Percentiles rank a stretch among this genome's conserved stretches.
Conservation (phyloP, 2,888 invertebrate genomes). For the Cistogaster globosa region DNA sequence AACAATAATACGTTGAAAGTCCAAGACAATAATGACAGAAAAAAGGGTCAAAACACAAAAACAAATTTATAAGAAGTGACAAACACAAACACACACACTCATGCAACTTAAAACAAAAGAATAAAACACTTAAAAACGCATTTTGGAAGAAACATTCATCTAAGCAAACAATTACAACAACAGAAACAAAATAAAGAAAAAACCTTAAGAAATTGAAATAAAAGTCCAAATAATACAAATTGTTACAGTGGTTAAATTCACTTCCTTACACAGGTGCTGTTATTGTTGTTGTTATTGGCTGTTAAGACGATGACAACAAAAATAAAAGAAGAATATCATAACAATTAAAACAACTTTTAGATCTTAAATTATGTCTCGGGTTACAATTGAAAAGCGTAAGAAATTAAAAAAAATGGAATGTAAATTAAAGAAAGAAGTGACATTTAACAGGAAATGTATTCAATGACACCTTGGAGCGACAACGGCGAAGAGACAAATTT, state of each 20-base stretch:
- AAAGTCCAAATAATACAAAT: slow-evolving; percentile 63
- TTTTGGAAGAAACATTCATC: slow-evolving; percentile 52
- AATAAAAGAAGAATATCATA: slow-evolving; percentile 44
- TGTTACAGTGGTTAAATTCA: slow-evolving; percentile 69
- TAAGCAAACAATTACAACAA: slow-evolving; percentile 16
- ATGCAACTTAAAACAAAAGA: slow-evolving; percentile 44
- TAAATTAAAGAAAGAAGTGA: slow-evolving; percentile 14
- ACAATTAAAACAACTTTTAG: slow-evolving; percentile 59
- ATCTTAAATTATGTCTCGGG: slow-evolving; percentile 70
- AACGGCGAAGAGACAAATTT: not conserved
- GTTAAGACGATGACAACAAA: slow-evolving; percentile 26
- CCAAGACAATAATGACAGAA: slow-evolving; percentile 16
- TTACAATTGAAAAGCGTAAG: slow-evolving; percentile 70
- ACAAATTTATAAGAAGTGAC: slow-evolving; percentile 60
- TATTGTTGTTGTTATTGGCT: slow-evolving; percentile 6
- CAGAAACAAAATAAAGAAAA: slow-evolving; percentile 24
- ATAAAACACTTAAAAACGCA: slow-evolving; percentile 66
- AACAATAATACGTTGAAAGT: slow-evolving; percentile 28
- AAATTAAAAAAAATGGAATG: slow-evolving; percentile 52
- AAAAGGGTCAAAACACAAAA: slow-evolving; percentile 61
- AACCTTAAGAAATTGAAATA: slow-evolving; percentile 61
- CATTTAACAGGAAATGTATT: slow-evolving; percentile 66
- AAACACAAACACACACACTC: slow-evolving; percentile 17
- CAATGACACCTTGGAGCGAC: slow-evolving; percentile 57
- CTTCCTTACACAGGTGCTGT: slow-evolving; percentile 52